These are phyloP conservation scores for Drosophila sordidapex DNA, from an alignment of 2,888 invertebrate species.

Conservation along the genomic window DNA sequence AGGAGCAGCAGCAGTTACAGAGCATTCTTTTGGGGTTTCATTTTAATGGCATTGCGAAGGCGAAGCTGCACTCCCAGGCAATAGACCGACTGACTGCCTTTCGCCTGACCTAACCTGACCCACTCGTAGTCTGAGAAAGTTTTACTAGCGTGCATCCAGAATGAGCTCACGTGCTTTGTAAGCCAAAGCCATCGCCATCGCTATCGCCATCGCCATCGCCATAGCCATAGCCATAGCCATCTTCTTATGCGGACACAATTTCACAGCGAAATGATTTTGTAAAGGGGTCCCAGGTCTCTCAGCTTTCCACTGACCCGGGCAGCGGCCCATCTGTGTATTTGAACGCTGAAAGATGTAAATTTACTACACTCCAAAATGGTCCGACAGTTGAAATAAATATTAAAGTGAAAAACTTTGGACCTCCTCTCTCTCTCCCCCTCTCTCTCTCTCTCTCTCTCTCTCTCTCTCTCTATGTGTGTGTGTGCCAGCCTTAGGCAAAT, in stretches of 20 bases:
- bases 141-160: conserved; percentile 68
- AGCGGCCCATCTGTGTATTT: conserved; percentile 57
- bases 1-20: conserved; percentile 9
- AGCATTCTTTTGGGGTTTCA: conserved; percentile 65
- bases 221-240: neutral
- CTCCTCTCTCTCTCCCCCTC: neutral
- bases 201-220: neutral
- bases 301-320: conserved; percentile 37
- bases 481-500: conserved; percentile 34
- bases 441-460: neutral
- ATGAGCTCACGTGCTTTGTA: conserved; percentile 66
- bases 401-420: conserved; percentile 71
- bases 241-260: conserved; percentile 69
- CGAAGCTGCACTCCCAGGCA: conserved; percentile 27
- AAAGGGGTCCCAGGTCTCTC: conserved; percentile 54
- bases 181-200: conserved; percentile 16
- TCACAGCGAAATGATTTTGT: conserved; percentile 75
- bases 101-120: conserved; percentile 1
- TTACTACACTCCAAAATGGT: conserved; percentile 68
- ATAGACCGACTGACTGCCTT: conserved; percentile 32
- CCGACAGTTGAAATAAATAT: conserved; percentile 78
- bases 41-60: conserved; percentile 61
- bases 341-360: conserved; percentile 79
- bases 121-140: conserved; percentile 41
- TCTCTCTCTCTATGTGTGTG: neutral